These are phyloP conservation scores for Haemorhous mexicanus DNA, from an alignment of 2,113 vertebrate species.

Conservation along the genomic window DNA sequence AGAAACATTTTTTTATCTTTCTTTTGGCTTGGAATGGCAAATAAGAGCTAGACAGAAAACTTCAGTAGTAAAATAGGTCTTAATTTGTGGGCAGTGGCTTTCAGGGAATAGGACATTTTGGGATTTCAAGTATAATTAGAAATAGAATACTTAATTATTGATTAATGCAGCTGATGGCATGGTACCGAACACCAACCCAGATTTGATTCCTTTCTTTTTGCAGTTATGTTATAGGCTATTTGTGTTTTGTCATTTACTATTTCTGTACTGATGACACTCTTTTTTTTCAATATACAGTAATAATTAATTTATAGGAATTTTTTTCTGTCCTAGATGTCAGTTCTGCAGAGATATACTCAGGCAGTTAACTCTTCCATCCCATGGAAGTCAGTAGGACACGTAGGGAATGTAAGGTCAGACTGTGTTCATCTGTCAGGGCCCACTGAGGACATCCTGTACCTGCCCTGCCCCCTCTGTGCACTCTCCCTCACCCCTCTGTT, in stretches of 20 bases:
- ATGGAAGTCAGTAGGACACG: background rate
- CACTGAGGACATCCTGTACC: background rate
- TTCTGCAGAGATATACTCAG: background rate
- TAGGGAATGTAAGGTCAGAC: background rate
- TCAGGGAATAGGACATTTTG: background rate
- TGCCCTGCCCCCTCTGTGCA: fast-evolving
- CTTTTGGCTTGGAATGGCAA: background rate
- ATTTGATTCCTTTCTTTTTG: background rate
- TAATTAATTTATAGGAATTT: background rate
- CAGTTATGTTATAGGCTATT: background rate
- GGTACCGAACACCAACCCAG: background rate
- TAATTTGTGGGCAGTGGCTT: background rate
- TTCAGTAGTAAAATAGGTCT: background rate
- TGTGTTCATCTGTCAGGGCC: background rate
- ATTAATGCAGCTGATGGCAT: background rate
- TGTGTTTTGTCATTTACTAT: background rate
- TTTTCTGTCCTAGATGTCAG: background rate
- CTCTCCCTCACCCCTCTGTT: background rate
- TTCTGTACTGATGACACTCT: background rate
- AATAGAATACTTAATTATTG: background rate
- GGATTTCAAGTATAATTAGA: background rate
- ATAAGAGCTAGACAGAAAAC: background rate
- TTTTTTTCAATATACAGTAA: background rate
- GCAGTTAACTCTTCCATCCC: background rate
- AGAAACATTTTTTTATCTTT: background rate